Conservation (phyloP, 1,140 invertebrate genomes). For the Drosophila murphyi region DNA sequence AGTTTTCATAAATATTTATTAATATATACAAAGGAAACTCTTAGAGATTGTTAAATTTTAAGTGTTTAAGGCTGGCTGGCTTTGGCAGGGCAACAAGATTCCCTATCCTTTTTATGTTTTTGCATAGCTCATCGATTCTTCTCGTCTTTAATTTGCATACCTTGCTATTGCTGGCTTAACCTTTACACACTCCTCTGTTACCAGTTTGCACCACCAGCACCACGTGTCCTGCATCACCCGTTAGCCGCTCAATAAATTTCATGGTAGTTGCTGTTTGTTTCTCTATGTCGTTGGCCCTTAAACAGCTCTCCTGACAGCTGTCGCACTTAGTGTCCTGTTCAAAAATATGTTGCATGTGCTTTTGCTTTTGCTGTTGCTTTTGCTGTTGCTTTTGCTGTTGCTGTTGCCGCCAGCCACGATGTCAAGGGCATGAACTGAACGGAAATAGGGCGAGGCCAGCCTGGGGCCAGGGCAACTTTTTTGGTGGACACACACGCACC, state of each 20-base stretch:
- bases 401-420: constrained; percentile 34
- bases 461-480: constrained; percentile 21
- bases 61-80: too few species aligned
- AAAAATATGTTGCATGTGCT: constrained; percentile 48
- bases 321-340: constrained; percentile 36
- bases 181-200: not conserved
- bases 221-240: not conserved
- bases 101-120: too few species aligned
- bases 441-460: constrained; percentile 32
- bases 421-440: constrained; percentile 51
- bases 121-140: not conserved
- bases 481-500: constrained; percentile 47
- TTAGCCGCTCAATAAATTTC: constrained; percentile 43
- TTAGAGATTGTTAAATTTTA: too few species aligned
- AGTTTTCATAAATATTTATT: too few species aligned
- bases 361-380: constrained; percentile 13
- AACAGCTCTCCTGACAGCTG: constrained; percentile 40
- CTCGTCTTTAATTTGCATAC: constrained; percentile 25
- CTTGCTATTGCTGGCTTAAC: not conserved
- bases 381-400: constrained; percentile 24
- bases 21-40: too few species aligned
- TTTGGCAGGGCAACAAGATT: too few species aligned
- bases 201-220: not conserved
- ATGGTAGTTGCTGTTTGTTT: constrained; percentile 13
- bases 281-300: constrained; percentile 18